These are phyloP conservation scores for Paradisaea rubra DNA, from an alignment of 2,113 vertebrate genomes.

Conservation along the genomic window DNA sequence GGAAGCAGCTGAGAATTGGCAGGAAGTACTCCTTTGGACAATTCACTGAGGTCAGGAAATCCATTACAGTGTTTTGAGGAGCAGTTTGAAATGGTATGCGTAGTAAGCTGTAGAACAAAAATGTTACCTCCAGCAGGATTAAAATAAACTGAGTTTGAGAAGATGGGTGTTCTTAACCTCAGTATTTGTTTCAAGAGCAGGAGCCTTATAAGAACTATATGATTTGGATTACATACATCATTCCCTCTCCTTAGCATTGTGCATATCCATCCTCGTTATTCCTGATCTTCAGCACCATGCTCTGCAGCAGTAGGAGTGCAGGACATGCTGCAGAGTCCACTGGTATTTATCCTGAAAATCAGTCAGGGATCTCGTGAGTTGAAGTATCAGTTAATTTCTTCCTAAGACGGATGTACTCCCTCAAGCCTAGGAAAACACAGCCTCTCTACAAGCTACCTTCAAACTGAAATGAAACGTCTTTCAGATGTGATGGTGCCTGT, in stretches of 20 bases:
- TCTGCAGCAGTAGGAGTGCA: background rate
- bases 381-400: background rate
- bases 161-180: background rate
- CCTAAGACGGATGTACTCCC: background rate
- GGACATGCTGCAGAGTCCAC: background rate
- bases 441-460: background rate
- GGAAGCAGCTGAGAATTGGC: background rate
- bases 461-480: background rate
- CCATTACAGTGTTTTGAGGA: background rate
- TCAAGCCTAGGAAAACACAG: background rate
- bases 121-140: background rate
- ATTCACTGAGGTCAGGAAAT: background rate
- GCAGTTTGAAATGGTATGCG: background rate
- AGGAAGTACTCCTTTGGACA: background rate
- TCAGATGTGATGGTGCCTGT: background rate
- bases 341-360: background rate
- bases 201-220: background rate
- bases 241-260: background rate
- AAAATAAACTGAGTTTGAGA: background rate
- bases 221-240: background rate
- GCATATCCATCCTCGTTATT: background rate
- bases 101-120: background rate
- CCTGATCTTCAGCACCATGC: background rate
- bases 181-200: background rate
- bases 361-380: fast-evolving